Percentiles rank a stretch among this genome's conserved stretches.
phyloP scores from a whole-genome alignment of 2,113 vertebrate species.

The Nyctibius bracteatus region DNA sequence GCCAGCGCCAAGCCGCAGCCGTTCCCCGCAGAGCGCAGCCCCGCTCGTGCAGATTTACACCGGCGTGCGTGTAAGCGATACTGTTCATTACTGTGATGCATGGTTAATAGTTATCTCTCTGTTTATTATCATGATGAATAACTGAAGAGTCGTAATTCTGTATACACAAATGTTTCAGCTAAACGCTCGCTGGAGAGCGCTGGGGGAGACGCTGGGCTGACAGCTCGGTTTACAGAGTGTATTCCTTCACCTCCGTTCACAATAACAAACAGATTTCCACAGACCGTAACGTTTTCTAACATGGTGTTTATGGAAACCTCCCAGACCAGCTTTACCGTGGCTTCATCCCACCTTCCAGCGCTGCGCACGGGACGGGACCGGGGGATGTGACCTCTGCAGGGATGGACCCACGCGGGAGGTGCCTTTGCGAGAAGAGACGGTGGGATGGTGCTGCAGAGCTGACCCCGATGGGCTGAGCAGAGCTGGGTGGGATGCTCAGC shows the following conservation, averaged over 20 bases:
- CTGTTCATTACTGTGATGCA: not conserved
- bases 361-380: fast-evolving
- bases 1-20: fast-evolving
- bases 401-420: fast-evolving
- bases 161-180: not conserved
- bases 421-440: not conserved
- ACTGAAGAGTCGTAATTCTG: not conserved
- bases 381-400: not conserved
- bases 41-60: not conserved
- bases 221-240: not conserved
- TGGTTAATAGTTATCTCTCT: not conserved
- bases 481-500: fast-evolving
- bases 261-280: not conserved
- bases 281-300: not conserved
- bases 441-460: not conserved
- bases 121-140: not conserved
- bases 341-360: not conserved
- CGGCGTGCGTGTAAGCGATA: fast-evolving
- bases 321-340: not conserved
- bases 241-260: not conserved
- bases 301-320: not conserved
- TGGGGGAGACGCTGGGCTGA: not conserved
- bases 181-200: not conserved
- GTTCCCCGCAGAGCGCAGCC: not conserved
- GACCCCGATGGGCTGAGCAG: fast-evolving